These are phyloP conservation scores for Sylvilagus floridanus DNA, from an alignment of 2,797 vertebrate genomes.

Conservation along the genomic window DNA sequence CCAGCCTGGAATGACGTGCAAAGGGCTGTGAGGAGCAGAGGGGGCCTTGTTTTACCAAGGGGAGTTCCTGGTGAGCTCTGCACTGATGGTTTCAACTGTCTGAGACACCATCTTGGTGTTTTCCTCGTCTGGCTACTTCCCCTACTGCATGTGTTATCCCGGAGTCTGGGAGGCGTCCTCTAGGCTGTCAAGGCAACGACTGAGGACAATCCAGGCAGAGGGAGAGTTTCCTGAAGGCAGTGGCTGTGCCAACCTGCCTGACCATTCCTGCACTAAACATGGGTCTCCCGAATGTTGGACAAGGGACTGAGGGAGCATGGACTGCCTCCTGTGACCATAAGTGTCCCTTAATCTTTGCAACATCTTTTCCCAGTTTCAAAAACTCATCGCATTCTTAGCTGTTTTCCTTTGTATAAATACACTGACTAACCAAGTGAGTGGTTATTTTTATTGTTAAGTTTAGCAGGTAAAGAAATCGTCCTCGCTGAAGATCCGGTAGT, in stretches of 20 bases:
- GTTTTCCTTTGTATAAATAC: background rate
- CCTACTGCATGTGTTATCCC: background rate
- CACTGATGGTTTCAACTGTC: background rate
- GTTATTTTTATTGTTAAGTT: background rate
- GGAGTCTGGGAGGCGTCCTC: background rate
- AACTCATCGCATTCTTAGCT: background rate
- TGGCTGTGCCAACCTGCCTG: background rate
- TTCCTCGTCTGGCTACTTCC: background rate
- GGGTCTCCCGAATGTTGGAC: background rate
- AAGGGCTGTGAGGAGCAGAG: rapidly evolving
- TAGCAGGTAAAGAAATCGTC: background rate
- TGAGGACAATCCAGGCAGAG: background rate
- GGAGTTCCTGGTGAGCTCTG: too few species aligned
- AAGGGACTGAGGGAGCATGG: too few species aligned
- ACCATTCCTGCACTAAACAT: background rate
- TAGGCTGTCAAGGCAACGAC: background rate
- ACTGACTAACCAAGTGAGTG: background rate
- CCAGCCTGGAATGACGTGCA: background rate
- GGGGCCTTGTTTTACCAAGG: background rate
- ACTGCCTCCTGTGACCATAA: background rate
- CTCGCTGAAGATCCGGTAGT: background rate
- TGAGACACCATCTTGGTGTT: background rate
- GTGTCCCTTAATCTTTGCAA: background rate
- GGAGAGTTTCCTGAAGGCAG: background rate
- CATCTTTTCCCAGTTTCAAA: background rate